phyloP scores from a whole-genome alignment of 2,797 vertebrate species.

The Cynopterus sphinx region DNA sequence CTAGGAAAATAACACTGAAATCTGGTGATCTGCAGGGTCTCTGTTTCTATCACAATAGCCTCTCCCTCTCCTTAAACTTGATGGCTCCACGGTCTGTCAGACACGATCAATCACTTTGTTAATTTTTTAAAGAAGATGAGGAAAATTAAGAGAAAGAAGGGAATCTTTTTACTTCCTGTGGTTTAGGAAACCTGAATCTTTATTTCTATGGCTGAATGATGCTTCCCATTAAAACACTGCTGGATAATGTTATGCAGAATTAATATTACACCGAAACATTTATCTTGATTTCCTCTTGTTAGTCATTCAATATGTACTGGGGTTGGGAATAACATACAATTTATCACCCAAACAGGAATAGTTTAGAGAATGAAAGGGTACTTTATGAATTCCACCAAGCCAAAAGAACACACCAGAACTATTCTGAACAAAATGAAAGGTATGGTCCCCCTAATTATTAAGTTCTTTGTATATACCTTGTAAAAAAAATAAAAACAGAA shows the following conservation, averaged over 20 bases:
- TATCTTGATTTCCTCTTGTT: background rate
- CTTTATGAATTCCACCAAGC: background rate
- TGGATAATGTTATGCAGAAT: background rate
- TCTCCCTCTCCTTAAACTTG: background rate
- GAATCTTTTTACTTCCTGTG: background rate
- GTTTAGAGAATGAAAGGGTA: background rate
- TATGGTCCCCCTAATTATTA: background rate
- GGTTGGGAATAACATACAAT: background rate
- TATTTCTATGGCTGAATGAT: background rate
- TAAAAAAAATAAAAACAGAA: background rate
- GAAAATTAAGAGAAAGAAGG: background rate
- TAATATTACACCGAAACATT: background rate
- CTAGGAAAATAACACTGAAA: background rate
- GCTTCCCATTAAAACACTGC: background rate
- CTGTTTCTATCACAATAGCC: background rate
- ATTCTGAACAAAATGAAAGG: background rate
- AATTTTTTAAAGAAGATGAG: background rate
- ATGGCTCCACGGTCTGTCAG: background rate
- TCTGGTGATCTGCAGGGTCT: background rate
- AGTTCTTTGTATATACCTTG: background rate
- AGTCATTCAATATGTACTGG: background rate
- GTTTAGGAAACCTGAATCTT: constrained; percentile 16
- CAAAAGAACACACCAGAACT: background rate
- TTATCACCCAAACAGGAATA: background rate
- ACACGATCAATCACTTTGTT: background rate